Evolutionary conservation across 1,140 invertebrate genomes (phyloP).

Genomic region (Sinonovacula constricta): DNA sequence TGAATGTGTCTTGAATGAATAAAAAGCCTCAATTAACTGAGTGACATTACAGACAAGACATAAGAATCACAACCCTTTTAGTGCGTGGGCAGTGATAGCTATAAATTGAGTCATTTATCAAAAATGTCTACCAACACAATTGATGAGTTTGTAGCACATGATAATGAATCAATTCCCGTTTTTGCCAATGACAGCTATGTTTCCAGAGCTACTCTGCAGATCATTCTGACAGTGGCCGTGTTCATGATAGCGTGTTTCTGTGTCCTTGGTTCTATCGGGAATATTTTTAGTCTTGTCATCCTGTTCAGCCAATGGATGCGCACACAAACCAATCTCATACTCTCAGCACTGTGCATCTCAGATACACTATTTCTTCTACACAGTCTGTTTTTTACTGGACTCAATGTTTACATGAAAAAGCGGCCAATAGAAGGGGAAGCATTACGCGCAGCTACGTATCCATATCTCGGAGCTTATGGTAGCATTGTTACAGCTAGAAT

Average conservation of each 20-base stretch:
- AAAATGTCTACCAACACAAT: no score
- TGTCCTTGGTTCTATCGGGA: conserved; percentile 67
- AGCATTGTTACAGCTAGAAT: conserved; percentile 70
- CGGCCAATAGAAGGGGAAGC: conserved; percentile 56
- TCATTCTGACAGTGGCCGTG: conserved; percentile 61
- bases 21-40: no score
- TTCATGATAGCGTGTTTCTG: conserved; percentile 61
- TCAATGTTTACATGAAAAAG: conserved; percentile 55
- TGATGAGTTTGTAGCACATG: no score
- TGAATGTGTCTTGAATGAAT: no score
- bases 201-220: conserved; percentile 27
- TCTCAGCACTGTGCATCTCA: conserved; percentile 67
- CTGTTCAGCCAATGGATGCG: conserved; percentile 67
- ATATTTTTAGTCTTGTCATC: conserved; percentile 64
- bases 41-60: no score
- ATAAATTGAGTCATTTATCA: no score
- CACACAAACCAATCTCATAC: conserved; percentile 63
- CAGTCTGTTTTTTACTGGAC: conserved; percentile 61
- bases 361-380: conserved; percentile 69
- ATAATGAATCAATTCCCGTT: no score
- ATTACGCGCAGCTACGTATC: conserved; percentile 60
- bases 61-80: no score
- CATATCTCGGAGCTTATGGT: conserved; percentile 65
- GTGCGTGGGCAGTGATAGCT: no score
- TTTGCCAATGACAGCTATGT: conserved; percentile 20